phyloP scores from a whole-genome alignment of 2,888 invertebrate species.

The Synanthedon formicaeformis region DNA sequence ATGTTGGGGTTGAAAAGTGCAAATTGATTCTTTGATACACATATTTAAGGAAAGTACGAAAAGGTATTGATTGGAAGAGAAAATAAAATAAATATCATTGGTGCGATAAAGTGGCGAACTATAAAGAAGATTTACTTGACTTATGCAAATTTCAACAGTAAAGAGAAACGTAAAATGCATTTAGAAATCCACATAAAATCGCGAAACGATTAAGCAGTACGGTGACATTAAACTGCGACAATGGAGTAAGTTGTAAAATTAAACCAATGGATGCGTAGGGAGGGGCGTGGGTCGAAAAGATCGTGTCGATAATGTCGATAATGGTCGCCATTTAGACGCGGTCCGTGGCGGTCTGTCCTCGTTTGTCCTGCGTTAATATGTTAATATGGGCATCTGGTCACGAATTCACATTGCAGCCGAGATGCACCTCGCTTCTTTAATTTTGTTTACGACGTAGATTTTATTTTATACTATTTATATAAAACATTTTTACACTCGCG shows the following conservation, averaged over 20 bases:
- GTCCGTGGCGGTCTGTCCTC: constrained; percentile 19
- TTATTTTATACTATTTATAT: too few species aligned
- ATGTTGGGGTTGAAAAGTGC: too few species aligned
- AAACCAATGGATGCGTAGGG: constrained; percentile 13
- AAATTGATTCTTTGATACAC: too few species aligned
- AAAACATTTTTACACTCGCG: too few species aligned
- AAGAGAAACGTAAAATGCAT: background rate
- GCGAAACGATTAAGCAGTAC: background rate
- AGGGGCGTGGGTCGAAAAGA: constrained; percentile 14
- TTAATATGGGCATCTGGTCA: constrained; percentile 23
- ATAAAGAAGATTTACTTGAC: background rate
- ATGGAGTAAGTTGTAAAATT: constrained; percentile 35
- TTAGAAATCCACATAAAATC: background rate
- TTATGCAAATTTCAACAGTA: background rate
- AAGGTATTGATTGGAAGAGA: too few species aligned
- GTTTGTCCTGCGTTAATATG: constrained; percentile 38
- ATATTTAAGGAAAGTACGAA: too few species aligned
- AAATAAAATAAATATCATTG: too few species aligned
- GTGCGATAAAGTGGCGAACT: too few species aligned
- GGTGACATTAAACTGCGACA: constrained; percentile 11
- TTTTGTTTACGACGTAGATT: constrained; percentile 1
- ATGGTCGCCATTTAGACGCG: constrained; percentile 16
- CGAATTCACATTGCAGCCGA: constrained; percentile 1
- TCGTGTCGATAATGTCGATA: constrained; percentile 14
- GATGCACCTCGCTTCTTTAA: background rate